These are phyloP conservation scores for Formica exsecta DNA, from an alignment of 1,140 invertebrate genomes.

Conservation along the genomic window DNA sequence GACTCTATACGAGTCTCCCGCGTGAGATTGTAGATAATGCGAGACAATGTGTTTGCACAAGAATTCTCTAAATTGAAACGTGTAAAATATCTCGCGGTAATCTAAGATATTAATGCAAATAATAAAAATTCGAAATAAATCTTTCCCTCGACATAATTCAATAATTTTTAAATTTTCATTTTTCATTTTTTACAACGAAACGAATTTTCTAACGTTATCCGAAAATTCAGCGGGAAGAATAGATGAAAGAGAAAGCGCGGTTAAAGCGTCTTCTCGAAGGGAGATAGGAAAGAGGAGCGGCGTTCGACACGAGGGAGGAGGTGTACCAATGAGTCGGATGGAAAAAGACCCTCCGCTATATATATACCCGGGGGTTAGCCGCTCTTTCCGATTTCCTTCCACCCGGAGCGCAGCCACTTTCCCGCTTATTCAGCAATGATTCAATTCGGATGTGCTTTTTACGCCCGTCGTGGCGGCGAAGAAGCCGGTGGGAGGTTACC, in stretches of 20 bases:
- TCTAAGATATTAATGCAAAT: background rate
- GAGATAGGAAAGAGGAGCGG: slow-evolving; percentile 36
- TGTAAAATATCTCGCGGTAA: slow-evolving; percentile 6
- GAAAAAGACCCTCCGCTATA: slow-evolving; percentile 73
- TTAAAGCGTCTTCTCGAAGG: slow-evolving; percentile 14
- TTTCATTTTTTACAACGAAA: slow-evolving; percentile 9
- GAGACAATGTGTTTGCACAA: slow-evolving; percentile 21
- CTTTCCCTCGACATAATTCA: background rate
- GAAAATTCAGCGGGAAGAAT: slow-evolving; percentile 20
- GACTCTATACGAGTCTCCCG: slow-evolving; percentile 34
- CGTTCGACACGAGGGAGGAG: slow-evolving; percentile 69
- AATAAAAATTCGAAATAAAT: background rate
- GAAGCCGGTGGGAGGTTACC: slow-evolving; percentile 81
- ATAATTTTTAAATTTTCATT: background rate
- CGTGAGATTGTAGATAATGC: slow-evolving; percentile 32
- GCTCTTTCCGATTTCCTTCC: slow-evolving; percentile 70
- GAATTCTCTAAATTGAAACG: slow-evolving; percentile 18
- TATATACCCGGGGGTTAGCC: slow-evolving; percentile 62
- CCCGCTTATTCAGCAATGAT: slow-evolving; percentile 87
- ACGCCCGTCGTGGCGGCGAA: slow-evolving; percentile 79
- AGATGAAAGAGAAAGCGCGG: slow-evolving; percentile 26
- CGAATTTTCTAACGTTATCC: slow-evolving; percentile 12
- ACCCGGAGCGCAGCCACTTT: slow-evolving; percentile 81
- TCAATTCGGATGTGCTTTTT: slow-evolving; percentile 87
- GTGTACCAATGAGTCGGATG: slow-evolving; percentile 74